Evolutionary conservation across 2,113 vertebrate genomes (phyloP), one percentile per base, ranked within the genome.

Genomic region (Stercorarius parasiticus): DNA sequence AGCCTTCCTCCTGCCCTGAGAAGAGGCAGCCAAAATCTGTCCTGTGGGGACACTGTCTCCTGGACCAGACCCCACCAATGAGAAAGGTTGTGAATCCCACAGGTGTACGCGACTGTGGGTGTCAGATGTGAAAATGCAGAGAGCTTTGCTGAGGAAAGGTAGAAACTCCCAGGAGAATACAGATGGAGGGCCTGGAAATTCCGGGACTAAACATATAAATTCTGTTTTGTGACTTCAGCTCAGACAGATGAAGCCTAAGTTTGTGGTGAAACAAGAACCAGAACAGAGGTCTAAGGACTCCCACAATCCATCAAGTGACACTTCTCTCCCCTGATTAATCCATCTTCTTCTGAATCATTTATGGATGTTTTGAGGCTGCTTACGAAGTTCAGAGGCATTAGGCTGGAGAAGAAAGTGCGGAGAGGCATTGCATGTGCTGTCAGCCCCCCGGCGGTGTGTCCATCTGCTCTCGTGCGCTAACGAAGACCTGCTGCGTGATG

Each of bases 341-440:
- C 40, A 15, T 43, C 77, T 61, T 70, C 26, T 77, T 91, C 61
- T 96, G 82, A 96, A 97, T 95, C 27, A 96, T 96, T 95, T 67
- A 96, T 86, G 80, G 81, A 30, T 83, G 70, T 78, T 95, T 96
- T 91, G 72, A 72, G 58, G 73, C 61, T 89, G 59, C 82, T 96
- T 22, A 25, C 3, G 25, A 94, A 95, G 94, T 94, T 96, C 92
- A 96, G 89, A 82, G 36, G 89, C 88, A 87, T 59, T 56, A 93
- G 47, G 49, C 79, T 86, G 76, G 36, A 62, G 93, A 95, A 82
- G 88, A 50, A 88, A 94, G 82, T 72, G 73, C 8, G 15, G 77
- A 59, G 88, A 85, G 52, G 93, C 52, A 1, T 76, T 56, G 72
- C 59, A 9, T 53, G 77, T 65, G 79, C 92, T 82, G 66, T 59